Evolutionary conservation across 2,797 vertebrate genomes (phyloP).

Genomic region (Momotus momota): DNA sequence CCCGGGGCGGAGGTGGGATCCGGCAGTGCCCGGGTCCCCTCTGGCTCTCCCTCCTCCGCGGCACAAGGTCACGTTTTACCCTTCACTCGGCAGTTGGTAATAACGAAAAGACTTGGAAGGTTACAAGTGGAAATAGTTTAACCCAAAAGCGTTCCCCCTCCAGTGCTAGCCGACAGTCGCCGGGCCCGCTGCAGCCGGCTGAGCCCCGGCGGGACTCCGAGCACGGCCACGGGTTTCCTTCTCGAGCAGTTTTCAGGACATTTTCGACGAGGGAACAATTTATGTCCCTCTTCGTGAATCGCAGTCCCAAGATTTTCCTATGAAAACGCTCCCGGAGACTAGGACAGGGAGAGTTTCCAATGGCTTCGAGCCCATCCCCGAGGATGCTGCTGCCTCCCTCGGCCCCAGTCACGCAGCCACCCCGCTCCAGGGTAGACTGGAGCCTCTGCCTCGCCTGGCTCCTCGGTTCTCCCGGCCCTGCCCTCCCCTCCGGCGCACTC

Average conservation of each 20-base stretch:
- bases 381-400: neutral
- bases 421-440: neutral
- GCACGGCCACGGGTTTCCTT: neutral
- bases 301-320: neutral
- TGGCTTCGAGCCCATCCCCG: neutral
- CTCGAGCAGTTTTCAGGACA: neutral
- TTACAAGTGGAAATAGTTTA: neutral
- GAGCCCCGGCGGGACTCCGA: neutral
- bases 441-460: no score
- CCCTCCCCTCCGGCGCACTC: neutral
- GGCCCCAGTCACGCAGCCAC: neutral
- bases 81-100: neutral
- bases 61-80: neutral
- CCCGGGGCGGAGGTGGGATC: neutral
- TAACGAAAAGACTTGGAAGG: neutral
- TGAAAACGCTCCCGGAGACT: fast-evolving
- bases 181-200: neutral
- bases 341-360: neutral
- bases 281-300: neutral
- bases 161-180: neutral
- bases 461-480: neutral
- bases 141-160: neutral
- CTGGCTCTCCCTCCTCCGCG: no score
- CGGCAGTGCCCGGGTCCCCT: neutral
- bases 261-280: neutral